Conservation (phyloP, 2,888 invertebrate species). For the Cylindroiulus punctatus region DNA sequence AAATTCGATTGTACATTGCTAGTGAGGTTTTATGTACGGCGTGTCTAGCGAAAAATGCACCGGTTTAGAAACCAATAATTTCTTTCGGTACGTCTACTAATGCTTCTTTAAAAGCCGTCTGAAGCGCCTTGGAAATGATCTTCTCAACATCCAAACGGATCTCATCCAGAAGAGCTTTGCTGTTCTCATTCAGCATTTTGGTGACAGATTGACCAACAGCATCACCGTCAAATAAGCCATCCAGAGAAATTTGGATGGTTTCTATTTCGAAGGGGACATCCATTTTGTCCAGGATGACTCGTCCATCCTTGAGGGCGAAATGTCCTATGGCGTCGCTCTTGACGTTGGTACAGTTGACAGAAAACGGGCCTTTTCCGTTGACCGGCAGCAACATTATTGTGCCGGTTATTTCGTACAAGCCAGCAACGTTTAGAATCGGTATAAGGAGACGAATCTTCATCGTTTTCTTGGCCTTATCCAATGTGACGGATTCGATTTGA, state of each 20-base stretch:
- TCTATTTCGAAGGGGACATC: constrained; percentile 71
- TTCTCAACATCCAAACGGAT: constrained; percentile 82
- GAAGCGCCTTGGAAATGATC: constrained; percentile 69
- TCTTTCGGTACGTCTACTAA: background rate
- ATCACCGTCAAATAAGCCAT: constrained; percentile 74
- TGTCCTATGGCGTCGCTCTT: background rate
- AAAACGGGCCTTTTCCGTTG: constrained; percentile 43
- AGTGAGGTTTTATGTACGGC: too few relatives aligned
- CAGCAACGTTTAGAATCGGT: background rate
- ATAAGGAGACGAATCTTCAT: background rate
- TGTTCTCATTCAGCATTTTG: constrained; percentile 82
- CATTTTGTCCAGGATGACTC: constrained; percentile 69
- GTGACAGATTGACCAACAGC: constrained; percentile 81
- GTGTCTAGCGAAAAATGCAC: too few relatives aligned
- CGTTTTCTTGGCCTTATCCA: background rate
- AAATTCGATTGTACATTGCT: too few relatives aligned
- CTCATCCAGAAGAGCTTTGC: constrained; percentile 70
- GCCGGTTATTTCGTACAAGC: constrained; percentile 11
- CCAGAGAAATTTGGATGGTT: constrained; percentile 70
- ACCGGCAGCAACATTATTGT: constrained; percentile 35
- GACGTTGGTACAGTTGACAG: constrained; percentile 28
- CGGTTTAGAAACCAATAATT: too few relatives aligned
- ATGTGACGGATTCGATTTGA: background rate
- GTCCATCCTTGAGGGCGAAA: background rate
- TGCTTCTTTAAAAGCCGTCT: background rate